Base-by-base conservation (phyloP, 2,797 vertebrate genomes). In the Pogonophryne albipinna region DNA sequence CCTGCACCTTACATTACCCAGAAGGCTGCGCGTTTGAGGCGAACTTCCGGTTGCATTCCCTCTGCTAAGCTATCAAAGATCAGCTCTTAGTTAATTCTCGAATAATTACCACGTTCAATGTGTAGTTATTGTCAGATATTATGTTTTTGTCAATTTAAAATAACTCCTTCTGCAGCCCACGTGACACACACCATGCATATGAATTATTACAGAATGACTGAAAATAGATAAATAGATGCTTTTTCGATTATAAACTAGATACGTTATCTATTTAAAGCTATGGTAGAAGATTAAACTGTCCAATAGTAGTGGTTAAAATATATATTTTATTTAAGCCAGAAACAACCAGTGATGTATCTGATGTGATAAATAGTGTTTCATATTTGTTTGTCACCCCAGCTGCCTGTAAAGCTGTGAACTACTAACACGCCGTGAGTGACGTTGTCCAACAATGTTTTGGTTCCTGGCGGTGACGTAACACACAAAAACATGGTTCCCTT, bases 401-500 rank as follows among this genome's bases (percentile, higher is more conserved):
- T 74, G 34, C 34, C 34, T 38, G 64, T 64, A 60, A 49, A 63
- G 64, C 74, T 19, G 56, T n/a, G 60, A 60, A 63, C 68, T 83
- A 63, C 68, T 83, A 85, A 88, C 89, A 82, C 46, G 63, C 60
- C 60, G 82, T 92, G 94, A 96, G 82, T 92, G 94, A 96, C 95
- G 95, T 91, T 79, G 93, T 74, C 93, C 95, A 91, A 94, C 95
- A 94, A 95, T 97, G 96, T 97, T 97, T 97, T 97, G 96, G 95
- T 96, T 95, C 94, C 88, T 90, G 91, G 91, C 83, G 85, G 42
- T 97, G 96, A 97, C 97, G 97, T 97, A 95, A 96, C 86, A 90
- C 91, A 94, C 95, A 93, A 92, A 93, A 92, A 95, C 95, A 97
- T 96, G 96, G 96, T 96, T 96, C 95, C 96, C 94, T 95, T 96